Evolutionary conservation across 2,797 vertebrate genomes (phyloP), one percentile per base, ranked within the genome.

Genomic region (Sardinella longiceps): DNA sequence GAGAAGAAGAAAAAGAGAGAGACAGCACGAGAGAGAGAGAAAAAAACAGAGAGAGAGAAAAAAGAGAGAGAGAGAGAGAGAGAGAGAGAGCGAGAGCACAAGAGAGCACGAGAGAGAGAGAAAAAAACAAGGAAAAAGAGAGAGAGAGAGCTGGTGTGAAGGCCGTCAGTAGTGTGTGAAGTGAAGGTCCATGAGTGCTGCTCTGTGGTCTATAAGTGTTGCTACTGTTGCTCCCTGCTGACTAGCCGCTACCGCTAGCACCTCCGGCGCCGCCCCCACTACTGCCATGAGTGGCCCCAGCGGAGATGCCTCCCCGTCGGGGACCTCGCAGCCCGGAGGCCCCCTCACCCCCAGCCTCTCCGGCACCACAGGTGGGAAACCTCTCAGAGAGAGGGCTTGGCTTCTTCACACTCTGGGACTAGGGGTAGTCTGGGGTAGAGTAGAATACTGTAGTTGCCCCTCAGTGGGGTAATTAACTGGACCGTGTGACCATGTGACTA

Each of bases 171-270:
- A 28, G 63, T 86, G 85, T 83, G 87, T 88, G 88, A 14, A 11
- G 46, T 48, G 46, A 48, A 48, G 46, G 9, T n/a, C 48, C 48
- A 15, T 50, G 12, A 18, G 48, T 50, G 48, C 82, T 88, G 87
- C 88, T 88, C 83, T 82, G n/a, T 84, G 53, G 50, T 77, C 82
- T 86, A n/a, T 81, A 85, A 85, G 80, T 86, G 43, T 43, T 43
- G 77, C 89, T 90, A 82, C 81, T 80, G 63, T 58, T 74, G 83
- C 77, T 84, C 84, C 87, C 85, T 87, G 89, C 88, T 90, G 89
- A 88, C 83, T 88, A 88, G 86, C 87, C 85, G 56, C 37, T 37
- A 70, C 28, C 11, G 60, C n/a, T 10, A 10, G 23, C 28, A 11
- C 60, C 60, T 33, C 60, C 10, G 1, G 11, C 12, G 1, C 2